Percentiles rank a stretch among this genome's conserved stretches.
These are phyloP conservation scores for Ellobium chinense DNA, from an alignment of 2,888 invertebrate genomes.

Conservation along the genomic window DNA sequence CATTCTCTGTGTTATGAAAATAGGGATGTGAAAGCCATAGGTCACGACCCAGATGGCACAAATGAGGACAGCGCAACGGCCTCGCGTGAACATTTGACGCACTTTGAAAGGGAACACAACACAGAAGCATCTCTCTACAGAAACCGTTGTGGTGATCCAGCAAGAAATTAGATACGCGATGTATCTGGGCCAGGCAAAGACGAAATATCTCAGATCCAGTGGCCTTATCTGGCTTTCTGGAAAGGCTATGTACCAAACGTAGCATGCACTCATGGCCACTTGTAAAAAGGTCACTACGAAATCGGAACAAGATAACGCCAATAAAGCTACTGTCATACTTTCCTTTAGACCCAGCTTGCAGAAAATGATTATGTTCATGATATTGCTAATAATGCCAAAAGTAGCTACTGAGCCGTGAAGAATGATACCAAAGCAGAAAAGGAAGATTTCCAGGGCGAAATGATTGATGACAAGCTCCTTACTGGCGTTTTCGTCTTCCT, in stretches of 20 bases:
- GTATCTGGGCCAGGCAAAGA: neutral
- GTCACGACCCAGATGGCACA: neutral
- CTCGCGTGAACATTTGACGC: neutral
- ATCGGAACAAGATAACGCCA: constrained; percentile 1
- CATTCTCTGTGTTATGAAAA: neutral
- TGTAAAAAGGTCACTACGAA: neutral
- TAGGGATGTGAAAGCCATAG: neutral
- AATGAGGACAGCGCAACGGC: neutral
- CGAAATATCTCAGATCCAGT: neutral
- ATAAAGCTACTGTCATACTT: constrained; percentile 5
- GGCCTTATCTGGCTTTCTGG: neutral
- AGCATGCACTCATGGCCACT: neutral
- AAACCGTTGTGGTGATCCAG: constrained; percentile 8
- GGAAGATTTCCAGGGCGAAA: no score
- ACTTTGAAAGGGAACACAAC: constrained; percentile 16
- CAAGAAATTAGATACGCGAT: neutral
- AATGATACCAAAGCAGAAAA: no score
- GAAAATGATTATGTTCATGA: constrained; percentile 13
- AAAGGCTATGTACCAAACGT: neutral
- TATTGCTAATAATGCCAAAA: neutral
- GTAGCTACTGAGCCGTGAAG: neutral
- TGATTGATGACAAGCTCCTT: no score
- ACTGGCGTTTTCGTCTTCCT: no score
- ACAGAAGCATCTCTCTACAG: constrained; percentile 18
- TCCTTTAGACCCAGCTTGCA: neutral